phyloP scores from a whole-genome alignment of 2,113 vertebrate genomes.

The Apodemus sylvaticus region DNA sequence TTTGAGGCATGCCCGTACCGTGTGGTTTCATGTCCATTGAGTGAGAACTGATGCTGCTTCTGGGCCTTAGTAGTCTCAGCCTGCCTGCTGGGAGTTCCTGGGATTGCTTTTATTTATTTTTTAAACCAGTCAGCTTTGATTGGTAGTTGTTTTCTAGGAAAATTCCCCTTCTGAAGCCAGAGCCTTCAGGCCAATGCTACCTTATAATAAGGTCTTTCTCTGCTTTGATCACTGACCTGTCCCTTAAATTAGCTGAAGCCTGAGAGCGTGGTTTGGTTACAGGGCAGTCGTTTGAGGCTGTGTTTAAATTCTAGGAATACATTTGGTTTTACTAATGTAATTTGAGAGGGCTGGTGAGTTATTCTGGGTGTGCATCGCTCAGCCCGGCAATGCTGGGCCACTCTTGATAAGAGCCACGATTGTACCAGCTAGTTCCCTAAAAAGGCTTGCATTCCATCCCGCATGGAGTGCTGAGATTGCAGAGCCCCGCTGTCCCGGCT shows the following conservation, averaged over 20 bases:
- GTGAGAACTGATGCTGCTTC: not conserved
- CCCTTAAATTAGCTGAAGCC: not conserved
- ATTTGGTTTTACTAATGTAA: conserved; percentile 36
- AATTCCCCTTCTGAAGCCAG: conserved; percentile 20
- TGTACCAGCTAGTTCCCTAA: not conserved
- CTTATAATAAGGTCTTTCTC: not conserved
- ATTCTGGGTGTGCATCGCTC: not conserved
- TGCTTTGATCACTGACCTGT: conserved; percentile 15
- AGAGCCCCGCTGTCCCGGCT: not conserved
- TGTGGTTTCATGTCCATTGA: not conserved
- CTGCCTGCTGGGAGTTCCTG: not conserved
- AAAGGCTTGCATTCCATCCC: not conserved
- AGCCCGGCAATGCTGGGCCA: not conserved
- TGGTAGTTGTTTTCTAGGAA: not conserved
- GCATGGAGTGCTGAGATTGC: not conserved
- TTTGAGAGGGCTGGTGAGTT: conserved; percentile 30
- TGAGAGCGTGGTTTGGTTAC: not conserved
- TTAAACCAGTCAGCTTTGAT: not conserved
- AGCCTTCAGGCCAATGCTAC: not conserved
- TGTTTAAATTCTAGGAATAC: conserved; percentile 54
- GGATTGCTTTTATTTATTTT: not conserved
- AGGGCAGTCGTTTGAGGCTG: conserved; percentile 5
- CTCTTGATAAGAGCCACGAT: not conserved
- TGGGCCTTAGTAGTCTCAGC: not conserved
- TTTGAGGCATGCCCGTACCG: not conserved